Conservation (phyloP, 2,113 vertebrate genomes). For the Glaucidium brasilianum region DNA sequence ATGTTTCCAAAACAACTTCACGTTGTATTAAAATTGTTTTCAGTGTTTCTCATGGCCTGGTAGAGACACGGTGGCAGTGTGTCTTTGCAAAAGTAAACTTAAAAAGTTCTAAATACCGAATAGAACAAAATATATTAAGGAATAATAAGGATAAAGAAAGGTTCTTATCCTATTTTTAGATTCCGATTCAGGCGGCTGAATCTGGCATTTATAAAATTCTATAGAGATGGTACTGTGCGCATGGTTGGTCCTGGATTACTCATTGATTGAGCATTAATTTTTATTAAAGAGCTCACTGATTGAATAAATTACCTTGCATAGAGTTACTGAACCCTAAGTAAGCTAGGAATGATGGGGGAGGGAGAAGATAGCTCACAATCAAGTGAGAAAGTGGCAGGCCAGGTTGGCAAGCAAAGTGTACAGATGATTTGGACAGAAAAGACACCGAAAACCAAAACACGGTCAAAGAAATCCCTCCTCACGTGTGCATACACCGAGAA, state of each 20-base stretch:
- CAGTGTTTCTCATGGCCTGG: not conserved
- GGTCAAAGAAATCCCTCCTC: not conserved
- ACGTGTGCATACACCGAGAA: not conserved
- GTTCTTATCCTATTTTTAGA: not conserved
- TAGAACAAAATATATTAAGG: not conserved
- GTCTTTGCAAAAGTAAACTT: not conserved
- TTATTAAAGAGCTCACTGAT: not conserved
- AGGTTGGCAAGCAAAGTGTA: not conserved
- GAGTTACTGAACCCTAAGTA: not conserved
- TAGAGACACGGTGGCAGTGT: not conserved
- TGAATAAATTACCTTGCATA: not conserved
- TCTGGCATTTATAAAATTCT: not conserved
- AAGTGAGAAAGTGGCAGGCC: not conserved
- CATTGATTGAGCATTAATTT: not conserved
- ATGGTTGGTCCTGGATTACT: not conserved
- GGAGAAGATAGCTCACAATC: not conserved
- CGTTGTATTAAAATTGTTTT: not conserved
- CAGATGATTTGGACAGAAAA: not conserved
- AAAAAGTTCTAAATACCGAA: not conserved
- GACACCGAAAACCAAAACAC: not conserved
- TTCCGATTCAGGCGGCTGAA: not conserved
- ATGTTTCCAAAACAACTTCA: not conserved
- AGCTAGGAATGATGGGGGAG: not conserved
- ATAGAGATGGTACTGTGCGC: not conserved
- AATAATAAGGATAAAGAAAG: not conserved